Conservation (phyloP, 2,888 invertebrate genomes). For the Linhomoeus sp. region DNA sequence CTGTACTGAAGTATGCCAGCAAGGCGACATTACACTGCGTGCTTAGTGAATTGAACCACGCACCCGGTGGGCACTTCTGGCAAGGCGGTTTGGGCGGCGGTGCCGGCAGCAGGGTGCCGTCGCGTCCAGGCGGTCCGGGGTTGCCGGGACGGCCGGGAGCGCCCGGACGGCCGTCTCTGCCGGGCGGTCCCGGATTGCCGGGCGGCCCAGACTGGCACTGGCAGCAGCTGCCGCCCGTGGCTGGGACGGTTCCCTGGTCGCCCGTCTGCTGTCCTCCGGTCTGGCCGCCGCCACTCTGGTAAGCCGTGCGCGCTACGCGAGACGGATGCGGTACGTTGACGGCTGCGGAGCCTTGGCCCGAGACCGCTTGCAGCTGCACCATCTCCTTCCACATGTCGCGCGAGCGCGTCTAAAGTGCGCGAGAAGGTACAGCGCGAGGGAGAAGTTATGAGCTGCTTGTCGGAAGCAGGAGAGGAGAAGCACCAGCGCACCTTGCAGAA, state of each 20-base stretch:
- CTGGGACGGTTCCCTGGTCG: slow-evolving; percentile 9
- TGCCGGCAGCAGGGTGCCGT: slow-evolving; percentile 21
- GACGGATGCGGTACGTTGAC: background rate
- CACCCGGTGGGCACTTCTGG: slow-evolving; percentile 17
- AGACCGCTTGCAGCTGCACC: slow-evolving; percentile 21
- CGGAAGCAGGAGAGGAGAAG: no score
- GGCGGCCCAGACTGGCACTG: slow-evolving; percentile 23
- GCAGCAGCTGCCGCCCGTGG: slow-evolving; percentile 17
- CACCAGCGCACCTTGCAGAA: slow-evolving; percentile 20
- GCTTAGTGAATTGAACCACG: slow-evolving; percentile 2
- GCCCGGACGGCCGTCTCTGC: slow-evolving; percentile 20
- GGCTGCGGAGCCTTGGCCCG: slow-evolving; percentile 7
- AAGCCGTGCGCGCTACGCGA: slow-evolving; percentile 6
- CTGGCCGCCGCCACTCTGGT: background rate
- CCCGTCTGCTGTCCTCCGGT: no score
- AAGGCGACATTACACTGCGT: no score
- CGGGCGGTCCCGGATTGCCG: slow-evolving; percentile 16
- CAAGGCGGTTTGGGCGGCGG: slow-evolving; percentile 27
- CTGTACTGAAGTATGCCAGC: no score
- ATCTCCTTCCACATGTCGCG: slow-evolving; percentile 28
- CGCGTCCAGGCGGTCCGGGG: slow-evolving; percentile 18
- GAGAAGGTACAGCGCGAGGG: no score
- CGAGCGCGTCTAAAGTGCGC: slow-evolving; percentile 20
- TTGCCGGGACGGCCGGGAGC: slow-evolving; percentile 21
- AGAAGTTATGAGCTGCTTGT: background rate